Evolutionary conservation across 2,888 invertebrate genomes (phyloP).

Genomic region (Metopia argyrocephala): DNA sequence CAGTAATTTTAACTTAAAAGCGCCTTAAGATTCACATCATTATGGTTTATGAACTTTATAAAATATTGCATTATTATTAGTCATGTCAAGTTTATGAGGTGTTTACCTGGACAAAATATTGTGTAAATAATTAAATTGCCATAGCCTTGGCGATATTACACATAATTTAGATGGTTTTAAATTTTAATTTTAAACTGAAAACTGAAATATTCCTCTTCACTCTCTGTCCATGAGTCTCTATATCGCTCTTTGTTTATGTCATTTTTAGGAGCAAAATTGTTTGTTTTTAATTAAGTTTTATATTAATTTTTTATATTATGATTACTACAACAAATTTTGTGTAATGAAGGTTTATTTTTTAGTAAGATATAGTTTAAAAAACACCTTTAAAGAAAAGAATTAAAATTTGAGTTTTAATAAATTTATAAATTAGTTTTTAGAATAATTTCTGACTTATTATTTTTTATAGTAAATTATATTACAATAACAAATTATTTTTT

Average conservation of each 20-base stretch:
- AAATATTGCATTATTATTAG: not conserved
- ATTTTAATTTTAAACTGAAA: too few relatives aligned
- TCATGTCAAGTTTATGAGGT: not conserved
- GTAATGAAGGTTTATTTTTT: too few relatives aligned
- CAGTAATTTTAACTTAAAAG: too few relatives aligned
- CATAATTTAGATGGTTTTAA: too few relatives aligned
- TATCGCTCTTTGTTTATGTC: not conserved
- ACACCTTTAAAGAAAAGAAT: too few relatives aligned
- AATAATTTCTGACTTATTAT: too few relatives aligned
- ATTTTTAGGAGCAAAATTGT: conserved; percentile 5
- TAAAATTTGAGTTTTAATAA: too few relatives aligned
- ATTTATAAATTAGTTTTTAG: too few relatives aligned
- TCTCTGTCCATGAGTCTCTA: not conserved
- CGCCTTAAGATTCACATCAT: not conserved
- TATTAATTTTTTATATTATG: not conserved
- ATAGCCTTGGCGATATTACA: not conserved
- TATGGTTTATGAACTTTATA: not conserved
- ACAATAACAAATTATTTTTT: too few relatives aligned
- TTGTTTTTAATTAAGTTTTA: conserved; percentile 15
- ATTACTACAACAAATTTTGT: too few relatives aligned
- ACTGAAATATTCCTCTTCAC: not conserved
- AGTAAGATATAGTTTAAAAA: too few relatives aligned
- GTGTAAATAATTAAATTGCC: conserved; percentile 16
- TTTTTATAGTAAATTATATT: too few relatives aligned
- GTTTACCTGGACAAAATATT: not conserved